Percentiles rank a stretch among this genome's conserved stretches.
phyloP scores from a whole-genome alignment of 1,140 invertebrate genomes.

The Cyrtorhinus lividipennis region DNA sequence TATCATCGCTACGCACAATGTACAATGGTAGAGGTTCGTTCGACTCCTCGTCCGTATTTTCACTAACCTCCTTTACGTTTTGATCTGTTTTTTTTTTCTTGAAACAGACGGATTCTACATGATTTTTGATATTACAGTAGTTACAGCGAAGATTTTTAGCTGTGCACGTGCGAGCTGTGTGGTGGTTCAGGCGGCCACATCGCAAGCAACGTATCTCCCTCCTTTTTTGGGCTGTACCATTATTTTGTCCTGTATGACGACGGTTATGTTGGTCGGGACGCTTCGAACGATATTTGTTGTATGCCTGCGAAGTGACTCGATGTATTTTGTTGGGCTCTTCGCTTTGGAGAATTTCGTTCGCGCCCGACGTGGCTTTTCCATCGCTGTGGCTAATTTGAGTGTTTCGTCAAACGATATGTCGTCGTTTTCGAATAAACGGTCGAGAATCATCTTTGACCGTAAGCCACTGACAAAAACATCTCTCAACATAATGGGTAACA shows the following conservation, averaged over 20 bases:
- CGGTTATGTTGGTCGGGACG: background rate
- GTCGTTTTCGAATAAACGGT: background rate
- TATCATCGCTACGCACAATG: background rate
- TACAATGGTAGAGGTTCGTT: background rate
- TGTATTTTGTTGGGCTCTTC: constrained; percentile 4
- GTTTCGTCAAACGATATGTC: background rate
- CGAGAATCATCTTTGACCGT: background rate
- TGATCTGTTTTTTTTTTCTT: background rate
- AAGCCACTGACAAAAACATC: constrained; percentile 5
- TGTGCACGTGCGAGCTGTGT: constrained; percentile 1
- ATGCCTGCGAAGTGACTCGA: background rate
- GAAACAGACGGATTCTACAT: background rate
- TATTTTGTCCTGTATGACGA: background rate
- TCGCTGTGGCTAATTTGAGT: background rate
- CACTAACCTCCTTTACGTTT: background rate
- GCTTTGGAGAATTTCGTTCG: constrained; percentile 2
- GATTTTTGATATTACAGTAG: background rate
- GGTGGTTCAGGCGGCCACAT: background rate
- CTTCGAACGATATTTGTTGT: background rate
- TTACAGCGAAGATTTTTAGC: background rate
- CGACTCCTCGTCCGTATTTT: background rate
- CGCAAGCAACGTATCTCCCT: background rate
- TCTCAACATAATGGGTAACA: background rate
- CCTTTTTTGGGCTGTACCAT: background rate
- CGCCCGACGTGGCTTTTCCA: background rate